Evolutionary conservation across 2,888 invertebrate species (phyloP), one percentile per base, ranked within the genome.

Genomic region (Encarsia formosa): DNA sequence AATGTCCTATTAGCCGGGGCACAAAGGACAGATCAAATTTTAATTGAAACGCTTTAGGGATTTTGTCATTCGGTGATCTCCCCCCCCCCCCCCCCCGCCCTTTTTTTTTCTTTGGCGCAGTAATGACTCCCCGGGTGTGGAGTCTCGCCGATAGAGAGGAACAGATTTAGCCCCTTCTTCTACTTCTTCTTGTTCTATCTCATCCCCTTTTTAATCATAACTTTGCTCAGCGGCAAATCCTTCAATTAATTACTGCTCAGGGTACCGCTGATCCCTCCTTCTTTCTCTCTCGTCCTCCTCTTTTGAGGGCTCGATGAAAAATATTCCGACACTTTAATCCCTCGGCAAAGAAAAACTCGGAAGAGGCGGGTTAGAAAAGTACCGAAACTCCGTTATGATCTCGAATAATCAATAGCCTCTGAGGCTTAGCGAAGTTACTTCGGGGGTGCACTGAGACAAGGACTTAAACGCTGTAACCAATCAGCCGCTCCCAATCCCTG

Each of bases 11-110:
- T 67, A 69, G 63, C 60, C 57, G 58, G 13, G 20, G 6, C 63
- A 66, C 63, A 67, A 68, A 67, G 63, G 65, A 61, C 61, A 62
- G 65, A 65, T 68, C 62, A 62, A 66, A 64, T 65, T 65, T 65
- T 64, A 62, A 67, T 63, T 62, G 61, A 59, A 29, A 60, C 51
- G 54, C 55, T 57, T 61, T 59, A 34, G 29, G 24, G 45, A 9
- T 29, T 9, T 13, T 29, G 29, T 8, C 29, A 9, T 13, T 29
- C 29, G 29, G 29, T 13, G 8, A 29, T 29, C 8, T 29, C 29
- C 29, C 8, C 29, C 8, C 13, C 29, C 29, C n/a, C n/a, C n/a
- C n/a, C n/a, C n/a, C n/a, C n/a, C n/a, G n/a, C n/a, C n/a, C n/a
- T n/a, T n/a, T n/a, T n/a, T n/a, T n/a, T n/a, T n/a, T n/a, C n/a